Percentiles rank a stretch among this genome's conserved stretches.
These are phyloP conservation scores for Meganola albula DNA, from an alignment of 2,888 invertebrate genomes.

Conservation along the genomic window DNA sequence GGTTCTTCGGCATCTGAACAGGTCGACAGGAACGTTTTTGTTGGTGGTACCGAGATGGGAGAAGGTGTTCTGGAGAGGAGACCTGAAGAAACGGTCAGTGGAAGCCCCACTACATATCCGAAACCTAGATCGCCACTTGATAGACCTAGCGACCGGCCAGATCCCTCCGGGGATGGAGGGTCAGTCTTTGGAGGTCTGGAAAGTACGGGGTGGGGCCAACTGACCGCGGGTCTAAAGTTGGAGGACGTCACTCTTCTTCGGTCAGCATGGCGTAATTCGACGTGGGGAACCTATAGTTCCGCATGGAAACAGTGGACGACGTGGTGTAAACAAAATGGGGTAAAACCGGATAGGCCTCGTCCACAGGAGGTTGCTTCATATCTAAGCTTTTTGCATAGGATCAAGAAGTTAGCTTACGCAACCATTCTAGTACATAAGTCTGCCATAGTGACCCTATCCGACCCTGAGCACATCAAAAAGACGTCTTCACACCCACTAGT, in stretches of 20 bases:
- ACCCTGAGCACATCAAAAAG: slow-evolving; percentile 5
- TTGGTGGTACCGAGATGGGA: slow-evolving; percentile 18
- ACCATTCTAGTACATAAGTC: slow-evolving; percentile 21
- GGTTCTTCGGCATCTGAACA: slow-evolving; percentile 17
- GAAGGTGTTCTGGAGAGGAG: slow-evolving; percentile 17
- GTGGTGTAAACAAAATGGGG: slow-evolving; percentile 14
- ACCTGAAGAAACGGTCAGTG: slow-evolving; percentile 9
- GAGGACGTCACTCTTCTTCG: slow-evolving; percentile 8
- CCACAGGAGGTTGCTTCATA: slow-evolving; percentile 14
- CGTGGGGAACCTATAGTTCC: slow-evolving; percentile 12
- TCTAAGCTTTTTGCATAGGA: slow-evolving; percentile 7
- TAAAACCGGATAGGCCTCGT: slow-evolving; percentile 9
- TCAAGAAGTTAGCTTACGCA: slow-evolving; percentile 10
- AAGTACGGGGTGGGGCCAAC: slow-evolving; percentile 26
- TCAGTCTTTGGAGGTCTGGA: slow-evolving; percentile 23
- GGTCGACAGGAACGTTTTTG: slow-evolving; percentile 14
- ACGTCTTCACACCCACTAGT: slow-evolving; percentile 2
- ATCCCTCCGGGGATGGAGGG: slow-evolving; percentile 11
- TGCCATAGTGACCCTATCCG: slow-evolving; percentile 10
- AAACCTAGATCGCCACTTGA: slow-evolving; percentile 12
- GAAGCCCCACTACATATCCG: slow-evolving; percentile 8
- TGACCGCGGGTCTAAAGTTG: slow-evolving; percentile 1
- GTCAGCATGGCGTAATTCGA: slow-evolving; percentile 14
- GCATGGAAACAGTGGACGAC: slow-evolving; percentile 15
- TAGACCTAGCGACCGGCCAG: slow-evolving; percentile 13